phyloP scores from a whole-genome alignment of 2,113 vertebrate genomes.

The Tupaia chinensis region DNA sequence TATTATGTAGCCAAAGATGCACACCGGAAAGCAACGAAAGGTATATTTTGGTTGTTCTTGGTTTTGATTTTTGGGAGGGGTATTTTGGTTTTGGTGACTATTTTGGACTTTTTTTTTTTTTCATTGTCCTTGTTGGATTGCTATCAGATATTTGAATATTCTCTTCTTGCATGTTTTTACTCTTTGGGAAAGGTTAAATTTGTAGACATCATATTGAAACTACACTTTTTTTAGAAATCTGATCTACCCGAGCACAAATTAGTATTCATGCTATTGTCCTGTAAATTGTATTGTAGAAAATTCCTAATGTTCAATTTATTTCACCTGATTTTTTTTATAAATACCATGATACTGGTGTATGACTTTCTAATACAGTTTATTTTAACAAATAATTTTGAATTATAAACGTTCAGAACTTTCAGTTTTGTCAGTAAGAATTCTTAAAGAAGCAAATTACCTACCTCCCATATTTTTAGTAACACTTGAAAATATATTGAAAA shows the following conservation, averaged over 20 bases:
- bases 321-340: slow-evolving; percentile 81
- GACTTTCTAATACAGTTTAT: slow-evolving; percentile 80
- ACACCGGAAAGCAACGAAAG: slow-evolving; percentile 99
- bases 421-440: slow-evolving; percentile 79
- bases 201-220: slow-evolving; percentile 80
- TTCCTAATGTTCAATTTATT: slow-evolving; percentile 84
- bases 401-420: slow-evolving; percentile 79
- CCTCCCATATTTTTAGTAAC: slow-evolving; percentile 74
- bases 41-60: slow-evolving; percentile 86
- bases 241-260: slow-evolving; percentile 77
- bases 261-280: slow-evolving; percentile 81
- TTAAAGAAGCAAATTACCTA: slow-evolving; percentile 67
- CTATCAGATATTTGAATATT: slow-evolving; percentile 76
- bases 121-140: slow-evolving; percentile 77
- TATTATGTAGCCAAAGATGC: slow-evolving; percentile 95
- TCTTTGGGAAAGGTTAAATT: slow-evolving; percentile 82
- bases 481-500: slow-evolving; percentile 75
- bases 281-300: slow-evolving; percentile 83
- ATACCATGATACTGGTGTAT: slow-evolving; percentile 79
- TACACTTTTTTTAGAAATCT: slow-evolving; percentile 76
- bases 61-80: slow-evolving; percentile 66
- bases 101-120: slow-evolving; percentile 69
- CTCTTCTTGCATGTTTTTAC: slow-evolving; percentile 87
- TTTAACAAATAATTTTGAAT: slow-evolving; percentile 81
- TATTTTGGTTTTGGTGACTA: slow-evolving; percentile 67